phyloP scores from a whole-genome alignment of 2,888 invertebrate species.

The Meiosimyza platycephala region DNA sequence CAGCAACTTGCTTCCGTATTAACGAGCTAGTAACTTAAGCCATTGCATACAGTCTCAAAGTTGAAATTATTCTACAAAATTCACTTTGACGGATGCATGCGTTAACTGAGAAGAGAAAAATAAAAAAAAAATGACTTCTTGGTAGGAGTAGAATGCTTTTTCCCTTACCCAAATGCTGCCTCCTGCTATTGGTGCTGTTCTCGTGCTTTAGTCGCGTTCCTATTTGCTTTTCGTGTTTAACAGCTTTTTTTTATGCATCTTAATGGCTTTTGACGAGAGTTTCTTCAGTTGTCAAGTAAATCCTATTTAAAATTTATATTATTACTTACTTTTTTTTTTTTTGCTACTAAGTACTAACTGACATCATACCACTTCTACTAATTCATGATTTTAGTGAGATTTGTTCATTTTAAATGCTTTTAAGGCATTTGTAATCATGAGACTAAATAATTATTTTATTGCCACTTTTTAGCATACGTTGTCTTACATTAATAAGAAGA shows the following conservation, averaged over 20 bases:
- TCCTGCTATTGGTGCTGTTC: neutral
- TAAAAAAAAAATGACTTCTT: neutral
- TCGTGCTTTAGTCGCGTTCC: neutral
- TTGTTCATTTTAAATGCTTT: slow-evolving; percentile 18
- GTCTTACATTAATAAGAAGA: neutral
- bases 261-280: slow-evolving; percentile 29
- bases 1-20: slow-evolving; percentile 12
- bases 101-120: neutral
- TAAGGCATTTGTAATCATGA: slow-evolving; percentile 28
- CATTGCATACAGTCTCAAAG: too few relatives aligned
- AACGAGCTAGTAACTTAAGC: too few relatives aligned
- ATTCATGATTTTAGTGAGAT: slow-evolving; percentile 19
- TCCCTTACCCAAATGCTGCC: neutral
- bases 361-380: neutral
- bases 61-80: neutral
- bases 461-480: neutral
- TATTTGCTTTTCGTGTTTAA: too few relatives aligned
- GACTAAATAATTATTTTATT: slow-evolving; percentile 26
- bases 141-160: neutral
- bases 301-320: too few relatives aligned
- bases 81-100: slow-evolving; percentile 20
- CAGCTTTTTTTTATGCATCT: slow-evolving; percentile 7
- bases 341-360: neutral
- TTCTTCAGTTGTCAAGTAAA: slow-evolving; percentile 17
- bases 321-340: neutral